Base-by-base conservation (phyloP, 1,140 invertebrate species). In the Drosophila nigromelanica region DNA sequence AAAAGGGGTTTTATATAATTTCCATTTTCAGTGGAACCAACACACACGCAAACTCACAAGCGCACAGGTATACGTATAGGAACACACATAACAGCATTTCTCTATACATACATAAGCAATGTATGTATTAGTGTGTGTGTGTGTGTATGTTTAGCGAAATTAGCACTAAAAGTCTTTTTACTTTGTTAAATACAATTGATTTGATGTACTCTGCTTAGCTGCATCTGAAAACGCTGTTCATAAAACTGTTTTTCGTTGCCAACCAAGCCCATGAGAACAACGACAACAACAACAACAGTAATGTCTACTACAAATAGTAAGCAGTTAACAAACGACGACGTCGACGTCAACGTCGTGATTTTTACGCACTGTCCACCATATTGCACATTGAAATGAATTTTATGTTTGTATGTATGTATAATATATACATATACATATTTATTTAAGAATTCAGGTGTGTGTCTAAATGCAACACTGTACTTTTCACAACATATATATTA, bases 1-100 rank as follows among this genome's bases (percentile, higher is more conserved):
- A 59, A 37, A 68, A 68, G 55, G 70, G 70, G 76, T 77, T 86
- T 89, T 89, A 89, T 89, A 89, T 89, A 89, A 89, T 89, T 89
- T 89, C 67, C 73, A 78, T 78, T 85, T 85, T 85, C 77, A 80
- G 66, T 39, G 61, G 47, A 71, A 74, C 58, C 21, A 77, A 80
- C 67, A 67, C 52, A 64, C n/a, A 71, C 73, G 72, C 37, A 51
- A 73, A 54, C 68, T 62, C 64, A 69, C 66, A 66, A 59, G 48
- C 40, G 63, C 62, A 76, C 76, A 80, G 56, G 63, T 58, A 63
- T 62, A 64, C 63, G 43, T 69, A 76, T 73, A 66, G 55, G 52
- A 42, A 60, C 35, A 63, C 42, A 71, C 40, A 74, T 55, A 70
- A 51, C 40, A 72, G 45, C 50, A 78, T 72, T 68, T 67, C 52